Base-by-base conservation (phyloP, 1,140 invertebrate genomes). In the Mamestra configurata region DNA sequence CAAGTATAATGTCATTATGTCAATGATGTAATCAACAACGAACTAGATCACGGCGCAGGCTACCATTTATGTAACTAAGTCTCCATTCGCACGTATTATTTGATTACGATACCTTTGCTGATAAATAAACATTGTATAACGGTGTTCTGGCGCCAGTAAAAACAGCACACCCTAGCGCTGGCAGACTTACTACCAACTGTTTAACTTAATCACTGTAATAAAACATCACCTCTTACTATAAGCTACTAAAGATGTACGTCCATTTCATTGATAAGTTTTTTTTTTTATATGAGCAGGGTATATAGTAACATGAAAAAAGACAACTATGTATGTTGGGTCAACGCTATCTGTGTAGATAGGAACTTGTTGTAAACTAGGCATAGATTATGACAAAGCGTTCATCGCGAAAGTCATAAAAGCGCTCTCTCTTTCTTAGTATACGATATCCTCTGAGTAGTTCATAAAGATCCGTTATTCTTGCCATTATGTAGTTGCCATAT, bases 321-420 rank as follows among this genome's bases (percentile, higher is more conserved):
- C n/a, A n/a, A n/a, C n/a, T n/a, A n/a, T n/a, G n/a, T n/a, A 46
- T 4, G 5, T 5, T 49, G 37, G 8, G 7, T 4, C 4, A 49
- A 6, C 43, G 3, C 4, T 49, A n/a, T 49, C 43, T 49, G 4
- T 3, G 4, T 4, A 49, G 15, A 15, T n/a, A 49, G 43, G 4
- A 13, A 49, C 15, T 4, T 11, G 43, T 4, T 13, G 43, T 1
- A 49, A 70, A 40, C 20, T 49, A 49, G 61, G 31, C n/a, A 68
- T 22, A 68, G 20, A 24, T 24, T 27, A 70, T 70, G 66, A 70
- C 66, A 46, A 70, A 70, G 66, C 40, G 66, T 46, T 27, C 22
- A 49, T 46, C 66, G 66, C 49, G 66, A 70, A 70, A 70, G 66
- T 70, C 66, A 70, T 70, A 70, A 70, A 70, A 70, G 66, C 66